A percentile compares a stretch with the other conserved stretches of the same genome.
Conservation (phyloP, 2,113 vertebrate species). For the Theropithecus gelada region DNA sequence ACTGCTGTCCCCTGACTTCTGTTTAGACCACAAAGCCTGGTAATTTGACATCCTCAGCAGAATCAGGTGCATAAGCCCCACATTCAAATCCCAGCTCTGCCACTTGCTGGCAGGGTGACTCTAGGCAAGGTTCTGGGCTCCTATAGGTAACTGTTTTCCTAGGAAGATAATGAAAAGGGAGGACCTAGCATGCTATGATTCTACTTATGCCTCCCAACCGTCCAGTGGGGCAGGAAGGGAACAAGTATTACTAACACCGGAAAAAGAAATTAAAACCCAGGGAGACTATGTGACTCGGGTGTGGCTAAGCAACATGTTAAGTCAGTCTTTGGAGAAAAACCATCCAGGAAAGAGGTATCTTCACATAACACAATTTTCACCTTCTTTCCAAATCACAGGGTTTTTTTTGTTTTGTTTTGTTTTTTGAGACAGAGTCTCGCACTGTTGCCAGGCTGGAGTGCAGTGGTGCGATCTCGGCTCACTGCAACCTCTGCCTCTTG, state of each 20-base stretch:
- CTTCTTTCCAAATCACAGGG: not conserved
- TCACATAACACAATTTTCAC: not conserved
- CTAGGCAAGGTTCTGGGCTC: not conserved
- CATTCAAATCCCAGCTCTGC: not conserved
- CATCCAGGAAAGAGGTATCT: not conserved
- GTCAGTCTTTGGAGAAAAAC: not conserved
- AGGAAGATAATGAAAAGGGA: not conserved
- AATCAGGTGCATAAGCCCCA: not conserved
- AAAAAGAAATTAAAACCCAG: slow-evolving; percentile 43
- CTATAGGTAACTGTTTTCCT: not conserved
- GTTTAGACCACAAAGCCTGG: not conserved
- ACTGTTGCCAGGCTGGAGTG: no score
- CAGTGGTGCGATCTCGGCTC: no score
- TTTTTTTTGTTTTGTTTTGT: no score
- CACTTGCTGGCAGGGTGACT: not conserved
- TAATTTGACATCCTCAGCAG: not conserved
- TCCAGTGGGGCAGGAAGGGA: not conserved
- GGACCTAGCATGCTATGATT: not conserved
- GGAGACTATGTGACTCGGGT: not conserved
- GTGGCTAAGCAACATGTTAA: slow-evolving; percentile 28
- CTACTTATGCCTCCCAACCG: not conserved
- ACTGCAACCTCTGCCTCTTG: no score
- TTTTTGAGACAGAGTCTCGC: no score
- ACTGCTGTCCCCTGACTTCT: not conserved
- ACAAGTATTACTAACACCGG: not conserved